These are phyloP conservation scores for Papilio aristodemus DNA, from an alignment of 1,140 invertebrate genomes.

Conservation along the genomic window DNA sequence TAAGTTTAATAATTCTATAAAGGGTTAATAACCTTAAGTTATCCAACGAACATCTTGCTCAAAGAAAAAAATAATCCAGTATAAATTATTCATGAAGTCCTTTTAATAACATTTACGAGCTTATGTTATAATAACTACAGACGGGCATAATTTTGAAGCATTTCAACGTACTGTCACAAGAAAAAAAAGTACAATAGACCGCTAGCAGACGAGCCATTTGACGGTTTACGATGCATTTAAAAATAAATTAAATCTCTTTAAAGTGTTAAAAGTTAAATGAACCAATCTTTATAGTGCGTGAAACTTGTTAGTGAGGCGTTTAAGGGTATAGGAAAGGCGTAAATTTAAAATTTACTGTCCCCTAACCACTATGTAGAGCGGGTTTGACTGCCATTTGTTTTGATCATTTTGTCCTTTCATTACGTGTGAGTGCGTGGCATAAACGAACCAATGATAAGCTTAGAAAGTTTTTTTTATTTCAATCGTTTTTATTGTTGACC, in stretches of 20 bases:
- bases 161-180: constrained; percentile 11
- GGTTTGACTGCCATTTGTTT: background rate
- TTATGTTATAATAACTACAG: constrained; percentile 4
- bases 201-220: constrained; percentile 29
- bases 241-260: constrained; percentile 48
- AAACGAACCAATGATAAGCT: background rate
- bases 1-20: background rate
- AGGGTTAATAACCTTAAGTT: background rate
- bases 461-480: background rate
- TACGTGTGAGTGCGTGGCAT: background rate
- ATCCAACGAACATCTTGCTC: background rate
- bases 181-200: constrained; percentile 8
- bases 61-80: background rate
- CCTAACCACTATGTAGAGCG: constrained; percentile 24
- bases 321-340: constrained; percentile 31
- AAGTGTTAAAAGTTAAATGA: constrained; percentile 47
- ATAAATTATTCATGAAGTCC: constrained; percentile 9
- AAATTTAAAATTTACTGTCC: constrained; percentile 41
- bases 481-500: too few relatives aligned
- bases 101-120: constrained; percentile 8
- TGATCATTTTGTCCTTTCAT: constrained; percentile 22
- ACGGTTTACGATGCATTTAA: constrained; percentile 50
- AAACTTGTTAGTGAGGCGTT: constrained; percentile 42
- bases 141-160: constrained; percentile 8
- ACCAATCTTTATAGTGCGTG: constrained; percentile 36